Base-by-base conservation (phyloP, 2,797 vertebrate species). In the Acanthiza pusilla region DNA sequence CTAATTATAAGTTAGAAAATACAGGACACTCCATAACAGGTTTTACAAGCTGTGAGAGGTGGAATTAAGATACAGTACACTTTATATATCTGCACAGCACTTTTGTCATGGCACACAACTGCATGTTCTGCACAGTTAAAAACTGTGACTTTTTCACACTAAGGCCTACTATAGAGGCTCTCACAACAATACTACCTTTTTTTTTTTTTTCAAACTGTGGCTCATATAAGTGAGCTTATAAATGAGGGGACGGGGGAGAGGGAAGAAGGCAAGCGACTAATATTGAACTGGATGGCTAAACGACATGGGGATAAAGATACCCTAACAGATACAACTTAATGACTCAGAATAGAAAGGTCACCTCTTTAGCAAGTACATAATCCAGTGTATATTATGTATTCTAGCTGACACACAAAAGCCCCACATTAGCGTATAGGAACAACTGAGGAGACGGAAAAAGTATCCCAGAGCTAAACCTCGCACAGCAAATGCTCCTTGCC, bases 231-330 rank as follows among this genome's bases (percentile, higher is more conserved):
- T 36, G 22, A 68, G 5, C 2, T 61, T 68, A 65, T 23, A 65
- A 63, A 84, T 12, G 0, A 12, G 6, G 10, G 29, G 9, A 36
- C 2, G 3, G 10, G 2, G 15, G 12, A 21, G 5, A 12, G 16
- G 4, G 48, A 77, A 58, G 30, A 34, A 22, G 30, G 9, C 38
- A 48, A 50, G 43, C 1, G 0, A 11, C 2, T 0, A 47, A 15
- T 62, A 70, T 17, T 0, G 2, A 70, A 30, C 0, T 3, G 14
- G 7, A 45, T 22, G 18, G 13, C 16, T 25, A 45, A 58, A 67
- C 0, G 0, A 10, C 7, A 19, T 62, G 29, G 7, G 27, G 10
- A 45, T 38, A 63, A 73, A 63, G 60, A 60, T 13, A 62, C 2
- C 21, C 30, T 21, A 48, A 23, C 2, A 65, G 30, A 36, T 20